These are phyloP conservation scores for Lepidocyrtinus sp. DNA, from an alignment of 2,888 invertebrate species.

Conservation along the genomic window DNA sequence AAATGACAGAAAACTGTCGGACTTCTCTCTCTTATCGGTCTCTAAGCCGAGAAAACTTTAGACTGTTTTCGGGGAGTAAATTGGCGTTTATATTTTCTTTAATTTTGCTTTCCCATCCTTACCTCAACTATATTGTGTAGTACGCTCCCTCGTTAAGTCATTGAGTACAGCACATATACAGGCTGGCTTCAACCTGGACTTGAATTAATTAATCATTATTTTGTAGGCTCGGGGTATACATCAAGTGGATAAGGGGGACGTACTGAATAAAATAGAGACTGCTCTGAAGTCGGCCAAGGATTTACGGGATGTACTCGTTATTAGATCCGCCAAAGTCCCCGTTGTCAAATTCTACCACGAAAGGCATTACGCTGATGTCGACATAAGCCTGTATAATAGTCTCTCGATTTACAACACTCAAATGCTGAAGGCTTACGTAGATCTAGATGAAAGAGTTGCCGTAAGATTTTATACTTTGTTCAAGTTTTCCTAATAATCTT, in stretches of 20 bases:
- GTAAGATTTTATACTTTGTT: constrained; percentile 67
- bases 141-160: too few species aligned
- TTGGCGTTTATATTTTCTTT: too few species aligned
- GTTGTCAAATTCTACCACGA: constrained; percentile 76
- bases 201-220: constrained; percentile 25
- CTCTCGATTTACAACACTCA: constrained; percentile 76
- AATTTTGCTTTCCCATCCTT: too few species aligned
- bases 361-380: constrained; percentile 74
- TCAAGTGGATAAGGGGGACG: constrained; percentile 46
- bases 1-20: too few species aligned
- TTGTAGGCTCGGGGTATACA: constrained; percentile 49
- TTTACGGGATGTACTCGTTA: constrained; percentile 71
- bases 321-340: constrained; percentile 77
- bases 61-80: too few species aligned
- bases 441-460: constrained; percentile 75
- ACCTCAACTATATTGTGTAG: too few species aligned
- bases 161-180: too few species aligned
- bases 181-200: too few species aligned
- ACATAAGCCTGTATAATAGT: constrained; percentile 77
- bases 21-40: too few species aligned
- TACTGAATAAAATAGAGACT: constrained; percentile 60
- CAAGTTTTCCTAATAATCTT: background rate
- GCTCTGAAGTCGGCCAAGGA: constrained; percentile 55
- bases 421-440: constrained; percentile 74
- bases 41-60: too few species aligned